phyloP scores from a whole-genome alignment of 2,888 invertebrate species.

The Heterodera filipjevi region DNA sequence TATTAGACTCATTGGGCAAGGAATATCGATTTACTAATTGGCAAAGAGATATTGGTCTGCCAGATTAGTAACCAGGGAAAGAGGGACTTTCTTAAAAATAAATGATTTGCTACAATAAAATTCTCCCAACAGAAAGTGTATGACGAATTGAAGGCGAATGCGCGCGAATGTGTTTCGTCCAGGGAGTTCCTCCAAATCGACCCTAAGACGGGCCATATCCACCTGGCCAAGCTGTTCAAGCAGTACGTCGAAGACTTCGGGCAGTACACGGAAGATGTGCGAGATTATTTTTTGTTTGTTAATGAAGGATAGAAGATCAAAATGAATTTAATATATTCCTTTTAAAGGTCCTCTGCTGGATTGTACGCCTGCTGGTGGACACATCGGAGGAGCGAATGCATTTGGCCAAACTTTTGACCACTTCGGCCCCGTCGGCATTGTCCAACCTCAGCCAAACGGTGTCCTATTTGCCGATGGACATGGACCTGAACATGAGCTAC shows the following conservation, averaged over 20 bases:
- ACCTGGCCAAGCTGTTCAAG: conserved; percentile 67
- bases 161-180: conserved; percentile 62
- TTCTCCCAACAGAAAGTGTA: conserved; percentile 32
- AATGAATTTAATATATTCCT: background rate
- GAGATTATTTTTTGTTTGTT: conserved; percentile 14
- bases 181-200: conserved; percentile 67
- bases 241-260: conserved; percentile 69
- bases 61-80: no score
- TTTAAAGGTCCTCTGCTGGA: background rate
- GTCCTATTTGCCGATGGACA: conserved; percentile 22
- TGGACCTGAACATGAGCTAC: conserved; percentile 26
- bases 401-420: conserved; percentile 17
- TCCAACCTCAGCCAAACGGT: conserved; percentile 12
- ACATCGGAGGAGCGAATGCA: conserved; percentile 22
- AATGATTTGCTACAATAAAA: no score
- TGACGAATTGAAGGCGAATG: conserved; percentile 42
- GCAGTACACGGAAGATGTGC: conserved; percentile 51
- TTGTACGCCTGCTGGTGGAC: conserved; percentile 13
- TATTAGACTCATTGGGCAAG: no score
- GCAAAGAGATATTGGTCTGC: no score
- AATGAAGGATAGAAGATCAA: background rate
- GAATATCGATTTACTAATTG: no score
- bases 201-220: conserved; percentile 62
- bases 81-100: no score
- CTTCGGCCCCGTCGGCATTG: background rate